Percentiles rank a stretch among this genome's conserved stretches.
These are phyloP conservation scores for Wiebesia pumilae DNA, from an alignment of 1,140 invertebrate genomes.

Conservation along the genomic window DNA sequence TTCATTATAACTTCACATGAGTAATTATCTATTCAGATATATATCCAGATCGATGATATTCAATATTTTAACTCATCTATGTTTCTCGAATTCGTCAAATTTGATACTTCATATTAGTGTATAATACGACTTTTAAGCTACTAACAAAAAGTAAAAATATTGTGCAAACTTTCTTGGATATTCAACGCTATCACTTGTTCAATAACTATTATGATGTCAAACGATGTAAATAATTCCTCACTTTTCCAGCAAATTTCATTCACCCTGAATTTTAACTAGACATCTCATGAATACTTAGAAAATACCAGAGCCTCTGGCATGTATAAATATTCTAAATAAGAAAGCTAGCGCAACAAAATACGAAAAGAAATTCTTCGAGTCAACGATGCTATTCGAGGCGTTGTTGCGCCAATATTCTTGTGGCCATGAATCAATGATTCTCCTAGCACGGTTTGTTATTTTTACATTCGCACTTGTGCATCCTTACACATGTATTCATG, in stretches of 20 bases:
- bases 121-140: too few species aligned
- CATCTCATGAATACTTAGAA: neutral
- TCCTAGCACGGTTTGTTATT: neutral
- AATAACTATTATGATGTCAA: neutral
- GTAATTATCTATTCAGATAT: too few species aligned
- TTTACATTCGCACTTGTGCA: neutral
- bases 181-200: neutral
- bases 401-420: conserved; percentile 15
- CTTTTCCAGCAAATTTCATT: neutral
- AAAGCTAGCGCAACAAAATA: conserved; percentile 10
- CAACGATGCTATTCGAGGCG: neutral
- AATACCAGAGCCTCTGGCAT: neutral
- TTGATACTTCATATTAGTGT: too few species aligned
- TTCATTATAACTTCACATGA: too few species aligned
- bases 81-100: too few species aligned
- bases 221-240: neutral
- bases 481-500: neutral
- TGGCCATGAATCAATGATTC: conserved; percentile 16
- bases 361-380: neutral
- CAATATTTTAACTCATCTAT: too few species aligned
- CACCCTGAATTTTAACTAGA: neutral
- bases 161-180: neutral
- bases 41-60: too few species aligned
- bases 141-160: too few species aligned
- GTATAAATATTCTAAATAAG: neutral